These are phyloP conservation scores for Geococcyx californianus DNA, from an alignment of 2,113 vertebrate species.

Conservation along the genomic window DNA sequence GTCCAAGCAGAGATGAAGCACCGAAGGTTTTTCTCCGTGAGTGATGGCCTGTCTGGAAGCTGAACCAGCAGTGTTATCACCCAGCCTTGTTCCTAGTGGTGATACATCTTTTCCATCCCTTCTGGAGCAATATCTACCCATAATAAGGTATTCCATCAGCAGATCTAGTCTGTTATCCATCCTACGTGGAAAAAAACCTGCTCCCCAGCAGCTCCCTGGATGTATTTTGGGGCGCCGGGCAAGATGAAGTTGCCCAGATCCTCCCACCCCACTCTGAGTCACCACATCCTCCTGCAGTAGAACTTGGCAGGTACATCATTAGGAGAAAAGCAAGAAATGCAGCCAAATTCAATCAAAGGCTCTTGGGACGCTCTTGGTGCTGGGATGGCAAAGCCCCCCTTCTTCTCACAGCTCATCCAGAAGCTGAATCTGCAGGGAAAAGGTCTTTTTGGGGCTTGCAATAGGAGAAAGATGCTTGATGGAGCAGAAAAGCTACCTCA, in stretches of 20 bases:
- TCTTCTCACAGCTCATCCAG: background rate
- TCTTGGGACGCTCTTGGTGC: background rate
- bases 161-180: background rate
- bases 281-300: background rate
- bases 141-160: background rate
- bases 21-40: background rate
- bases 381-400: background rate
- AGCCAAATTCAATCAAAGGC: background rate
- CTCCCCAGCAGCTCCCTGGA: background rate
- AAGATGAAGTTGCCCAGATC: background rate
- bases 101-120: background rate
- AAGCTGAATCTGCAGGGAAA: background rate
- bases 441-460: background rate
- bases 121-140: background rate
- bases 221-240: background rate
- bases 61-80: background rate
- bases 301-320: background rate
- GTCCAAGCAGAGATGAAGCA: fast-evolving
- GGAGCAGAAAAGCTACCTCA: background rate
- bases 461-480: background rate
- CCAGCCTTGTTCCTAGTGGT: background rate
- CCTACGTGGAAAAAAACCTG: fast-evolving
- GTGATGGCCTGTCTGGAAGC: background rate
- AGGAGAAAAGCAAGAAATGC: background rate
- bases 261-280: background rate